Base-by-base conservation (phyloP, 2,113 vertebrate species). In the Perccottus glenii region DNA sequence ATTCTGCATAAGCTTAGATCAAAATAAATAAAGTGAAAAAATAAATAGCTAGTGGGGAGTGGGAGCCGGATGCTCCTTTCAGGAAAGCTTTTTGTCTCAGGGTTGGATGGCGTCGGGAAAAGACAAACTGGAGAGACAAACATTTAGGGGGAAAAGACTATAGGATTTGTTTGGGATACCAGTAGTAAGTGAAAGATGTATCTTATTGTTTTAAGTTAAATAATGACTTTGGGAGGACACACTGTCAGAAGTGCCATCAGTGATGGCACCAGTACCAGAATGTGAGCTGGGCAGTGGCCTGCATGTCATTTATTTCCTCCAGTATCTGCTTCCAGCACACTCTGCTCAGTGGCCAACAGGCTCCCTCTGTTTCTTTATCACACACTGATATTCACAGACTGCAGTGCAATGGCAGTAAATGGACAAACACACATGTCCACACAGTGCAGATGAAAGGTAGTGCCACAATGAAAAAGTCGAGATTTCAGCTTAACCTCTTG, bases 341-440 rank as follows among this genome's bases (percentile, higher is more conserved):
- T 79, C 60, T 49, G 4, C 75, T 4, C 33, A 80, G 12, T 83
- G 84, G 88, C 86, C 85, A 85, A 82, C 75, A 72, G 80, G 46
- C 87, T 89, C 84, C 88, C 85, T 90, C 88, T 90, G 88, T 78
- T 88, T 77, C 81, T 89, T 89, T 87, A 90, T 90, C 85, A 83
- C 80, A 77, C 70, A 32, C 75, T 59, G 80, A 83, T 82, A 79
- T 77, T 81, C 79, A 78, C 83, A 82, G 83, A 79, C 11, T 71
- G 49, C 32, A 70, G 47, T 58, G 85, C 76, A 80, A 77, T 70
- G 75, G 64, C 71, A 82, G 77, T 77, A 77, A 81, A 84, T 67
- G 74, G 76, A 64, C 64, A 53, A 55, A 56, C 80, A 75, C 48
- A 51, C 77, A 70, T 33, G 79, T 33, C 12, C 73, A 69, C 67